Evolutionary conservation across 2,113 vertebrate genomes (phyloP).

Genomic region (Cranoglanis bouderius): DNA sequence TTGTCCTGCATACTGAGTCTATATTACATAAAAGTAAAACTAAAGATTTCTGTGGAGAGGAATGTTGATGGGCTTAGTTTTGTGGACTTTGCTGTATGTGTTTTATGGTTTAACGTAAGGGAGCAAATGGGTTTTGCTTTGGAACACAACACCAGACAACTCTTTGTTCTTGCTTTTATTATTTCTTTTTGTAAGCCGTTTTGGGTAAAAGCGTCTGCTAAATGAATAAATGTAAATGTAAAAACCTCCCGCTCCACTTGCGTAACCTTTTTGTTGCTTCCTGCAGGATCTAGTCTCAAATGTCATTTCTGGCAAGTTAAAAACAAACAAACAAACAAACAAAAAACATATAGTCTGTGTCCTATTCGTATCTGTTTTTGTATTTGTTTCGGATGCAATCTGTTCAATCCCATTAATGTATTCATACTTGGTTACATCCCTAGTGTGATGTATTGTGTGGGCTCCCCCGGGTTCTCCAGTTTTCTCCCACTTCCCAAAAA

Average conservation of each 20-base stretch:
- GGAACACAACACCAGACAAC: too few relatives aligned
- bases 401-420: neutral
- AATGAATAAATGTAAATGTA: neutral
- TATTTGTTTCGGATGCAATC: neutral
- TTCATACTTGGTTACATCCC: neutral
- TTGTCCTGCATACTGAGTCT: neutral
- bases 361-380: neutral
- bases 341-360: neutral
- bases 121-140: too few relatives aligned
- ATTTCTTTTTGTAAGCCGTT: too few relatives aligned
- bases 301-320: neutral
- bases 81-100: too few relatives aligned
- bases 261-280: neutral
- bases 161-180: too few relatives aligned
- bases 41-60: too few relatives aligned
- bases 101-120: too few relatives aligned
- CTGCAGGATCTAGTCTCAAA: neutral
- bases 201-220: too few relatives aligned
- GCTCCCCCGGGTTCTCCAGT: neutral
- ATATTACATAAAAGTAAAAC: neutral
- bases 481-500: neutral
- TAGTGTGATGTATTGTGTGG: neutral
- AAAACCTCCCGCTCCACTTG: neutral
- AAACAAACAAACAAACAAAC: neutral
- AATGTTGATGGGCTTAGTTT: too few relatives aligned